Evolutionary conservation across 1,140 invertebrate genomes (phyloP).

Genomic region (Mactra quadrangularis): DNA sequence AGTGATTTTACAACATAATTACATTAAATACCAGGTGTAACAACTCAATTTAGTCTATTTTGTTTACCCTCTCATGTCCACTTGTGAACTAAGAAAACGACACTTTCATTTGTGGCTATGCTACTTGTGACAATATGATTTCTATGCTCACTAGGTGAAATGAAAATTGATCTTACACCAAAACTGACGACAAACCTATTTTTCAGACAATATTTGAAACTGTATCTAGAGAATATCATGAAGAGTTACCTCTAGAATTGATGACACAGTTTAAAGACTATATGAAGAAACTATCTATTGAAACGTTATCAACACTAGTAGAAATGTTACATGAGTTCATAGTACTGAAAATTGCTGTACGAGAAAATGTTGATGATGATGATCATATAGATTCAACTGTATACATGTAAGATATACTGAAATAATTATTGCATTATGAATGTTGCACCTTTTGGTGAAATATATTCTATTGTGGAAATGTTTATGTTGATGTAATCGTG

Average conservation of each 20-base stretch:
- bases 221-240: background rate
- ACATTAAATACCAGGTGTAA: too few relatives aligned
- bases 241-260: slow-evolving; percentile 19
- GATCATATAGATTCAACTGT: slow-evolving; percentile 26
- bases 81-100: too few relatives aligned
- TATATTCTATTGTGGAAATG: background rate
- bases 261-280: background rate
- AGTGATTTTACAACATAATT: background rate
- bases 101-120: too few relatives aligned
- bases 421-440: background rate
- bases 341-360: slow-evolving; percentile 9
- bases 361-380: slow-evolving; percentile 37
- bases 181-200: too few relatives aligned
- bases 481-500: background rate
- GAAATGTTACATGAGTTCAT: slow-evolving; percentile 49
- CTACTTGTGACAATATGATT: too few relatives aligned
- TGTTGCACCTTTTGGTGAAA: background rate
- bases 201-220: slow-evolving; percentile 48
- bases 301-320: slow-evolving; percentile 28
- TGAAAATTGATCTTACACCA: too few relatives aligned
- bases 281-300: slow-evolving; percentile 35
- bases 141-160: too few relatives aligned
- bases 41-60: too few relatives aligned
- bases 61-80: too few relatives aligned
- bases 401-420: slow-evolving; percentile 17